A percentile compares a stretch with the other conserved stretches of the same genome.
Conservation (phyloP, 2,797 vertebrate species). For the Leucoraja ocellata region DNA sequence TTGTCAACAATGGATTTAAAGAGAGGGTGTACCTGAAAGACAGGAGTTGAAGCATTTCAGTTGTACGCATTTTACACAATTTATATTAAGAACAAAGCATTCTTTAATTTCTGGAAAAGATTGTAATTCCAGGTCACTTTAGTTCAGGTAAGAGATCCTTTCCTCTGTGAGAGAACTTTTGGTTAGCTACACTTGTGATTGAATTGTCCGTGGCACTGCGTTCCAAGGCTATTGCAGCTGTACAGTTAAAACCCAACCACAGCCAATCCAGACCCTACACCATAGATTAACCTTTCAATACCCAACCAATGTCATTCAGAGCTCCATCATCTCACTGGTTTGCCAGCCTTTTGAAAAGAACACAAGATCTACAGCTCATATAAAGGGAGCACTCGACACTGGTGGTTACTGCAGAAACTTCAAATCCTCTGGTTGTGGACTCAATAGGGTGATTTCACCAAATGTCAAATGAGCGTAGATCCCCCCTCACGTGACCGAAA, state of each 20-base stretch:
- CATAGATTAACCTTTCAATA: no score
- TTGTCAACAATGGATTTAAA: constrained; percentile 81
- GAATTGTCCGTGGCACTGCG: neutral
- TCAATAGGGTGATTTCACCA: no score
- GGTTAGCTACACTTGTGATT: neutral
- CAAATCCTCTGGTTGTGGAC: neutral
- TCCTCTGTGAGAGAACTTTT: neutral
- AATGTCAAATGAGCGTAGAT: no score
- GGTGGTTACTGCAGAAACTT: neutral
- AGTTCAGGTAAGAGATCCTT: neutral
- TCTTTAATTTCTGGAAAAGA: neutral
- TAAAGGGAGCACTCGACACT: neutral
- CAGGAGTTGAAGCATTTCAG: constrained; percentile 17
- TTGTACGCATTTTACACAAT: constrained; percentile 22
- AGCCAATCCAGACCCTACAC: no score
- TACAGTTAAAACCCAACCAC: no score
- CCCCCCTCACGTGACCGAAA: no score
- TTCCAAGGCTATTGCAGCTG: neutral
- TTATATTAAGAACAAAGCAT: neutral
- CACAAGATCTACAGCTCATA: no score
- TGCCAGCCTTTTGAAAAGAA: no score
- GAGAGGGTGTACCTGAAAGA: constrained; percentile 78
- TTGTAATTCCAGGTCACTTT: neutral
- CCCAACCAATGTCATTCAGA: no score
- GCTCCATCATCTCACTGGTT: no score